Percentiles rank a stretch among this genome's conserved stretches.
Conservation (phyloP, 2,797 vertebrate species). For the Brachyrhaphis roseni region DNA sequence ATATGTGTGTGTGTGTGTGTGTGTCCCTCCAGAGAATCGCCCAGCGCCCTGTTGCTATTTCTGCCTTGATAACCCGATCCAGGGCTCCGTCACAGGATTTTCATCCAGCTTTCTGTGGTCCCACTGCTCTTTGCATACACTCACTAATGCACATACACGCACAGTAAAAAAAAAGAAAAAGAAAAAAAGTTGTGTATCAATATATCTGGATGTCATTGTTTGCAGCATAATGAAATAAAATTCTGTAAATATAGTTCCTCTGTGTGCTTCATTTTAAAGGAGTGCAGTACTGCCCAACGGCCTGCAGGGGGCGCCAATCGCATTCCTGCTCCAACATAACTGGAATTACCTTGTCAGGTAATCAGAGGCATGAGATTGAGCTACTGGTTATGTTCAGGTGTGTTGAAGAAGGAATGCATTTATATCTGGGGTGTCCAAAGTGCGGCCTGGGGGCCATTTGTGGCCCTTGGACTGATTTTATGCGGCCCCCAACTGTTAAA, state of each 20-base stretch:
- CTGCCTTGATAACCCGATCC: slow-evolving; percentile 81
- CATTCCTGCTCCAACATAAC: background rate
- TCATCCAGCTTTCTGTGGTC: slow-evolving; percentile 83
- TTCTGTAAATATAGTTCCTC: slow-evolving; percentile 80
- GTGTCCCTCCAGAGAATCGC: slow-evolving; percentile 68
- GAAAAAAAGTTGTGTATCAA: slow-evolving; percentile 79
- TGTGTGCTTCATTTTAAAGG: slow-evolving; percentile 36
- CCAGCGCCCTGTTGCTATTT: slow-evolving; percentile 77
- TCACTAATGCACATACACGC: slow-evolving; percentile 75
- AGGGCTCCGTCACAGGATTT: slow-evolving; percentile 76
- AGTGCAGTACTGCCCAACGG: too few species aligned
- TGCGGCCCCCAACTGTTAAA: too few species aligned
- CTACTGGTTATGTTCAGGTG: background rate
- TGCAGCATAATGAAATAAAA: slow-evolving; percentile 85
- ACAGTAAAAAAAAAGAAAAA: slow-evolving; percentile 57
- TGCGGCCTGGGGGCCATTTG: too few species aligned
- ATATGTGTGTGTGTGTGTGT: slow-evolving; percentile 28
- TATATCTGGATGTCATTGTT: slow-evolving; percentile 89
- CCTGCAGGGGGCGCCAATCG: background rate
- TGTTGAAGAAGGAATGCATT: background rate
- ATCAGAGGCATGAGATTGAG: background rate
- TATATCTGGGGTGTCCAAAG: too few species aligned
- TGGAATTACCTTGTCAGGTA: background rate
- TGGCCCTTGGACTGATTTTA: too few species aligned
- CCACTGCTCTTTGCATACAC: slow-evolving; percentile 76